Base-by-base conservation (phyloP, 2,888 invertebrate genomes). In the Plutella xylostella region DNA sequence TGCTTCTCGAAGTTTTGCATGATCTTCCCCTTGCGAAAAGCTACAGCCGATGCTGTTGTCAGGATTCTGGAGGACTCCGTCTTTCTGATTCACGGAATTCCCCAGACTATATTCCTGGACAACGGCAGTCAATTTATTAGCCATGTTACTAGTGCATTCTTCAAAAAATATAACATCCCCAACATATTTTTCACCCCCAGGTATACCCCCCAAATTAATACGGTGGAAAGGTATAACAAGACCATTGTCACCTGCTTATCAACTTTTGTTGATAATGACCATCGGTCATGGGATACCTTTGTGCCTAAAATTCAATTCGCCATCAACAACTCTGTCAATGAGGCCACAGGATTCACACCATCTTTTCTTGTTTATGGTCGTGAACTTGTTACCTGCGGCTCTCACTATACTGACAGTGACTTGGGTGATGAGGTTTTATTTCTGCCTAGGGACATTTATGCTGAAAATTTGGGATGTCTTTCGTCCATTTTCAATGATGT, bases 21-120 rank as follows among this genome's bases (percentile, higher is more conserved):
- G 4, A 19, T 48, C 7, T 54, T 51, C 9, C 51, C 45, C 12
- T 15, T 50, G 3, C 17, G 42, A 2, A 25, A 34, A 25, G 49
- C 44, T 14, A 50, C 50, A 3, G 42, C 48, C 28, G 40, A 44
- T 0, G 22, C 42, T 6, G 41, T 55, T 1, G 7, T 14, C 2
- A 48, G 45, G 22, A 43, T 43, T 15, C n/a, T 54, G 1, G 57
- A 59, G 38, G 47, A 60, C 4, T n/a, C n/a, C n/a, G 35, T 47
- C 15, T 45, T 48, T 31, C 18, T 48, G 15, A n/a, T 43, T 1
- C 45, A 48, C 21, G 48, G 48, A 9, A 14, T 48, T 7, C 48
- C 45, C 2, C 38, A 45, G 19, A 41, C 41, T n/a, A 19, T 45
- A 3, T 19, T 45, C 6, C n/a, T 33, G 9, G 46, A 48, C n/a